phyloP scores from a whole-genome alignment of 2,888 invertebrate genomes.

The Rhyacophila evoluta region DNA sequence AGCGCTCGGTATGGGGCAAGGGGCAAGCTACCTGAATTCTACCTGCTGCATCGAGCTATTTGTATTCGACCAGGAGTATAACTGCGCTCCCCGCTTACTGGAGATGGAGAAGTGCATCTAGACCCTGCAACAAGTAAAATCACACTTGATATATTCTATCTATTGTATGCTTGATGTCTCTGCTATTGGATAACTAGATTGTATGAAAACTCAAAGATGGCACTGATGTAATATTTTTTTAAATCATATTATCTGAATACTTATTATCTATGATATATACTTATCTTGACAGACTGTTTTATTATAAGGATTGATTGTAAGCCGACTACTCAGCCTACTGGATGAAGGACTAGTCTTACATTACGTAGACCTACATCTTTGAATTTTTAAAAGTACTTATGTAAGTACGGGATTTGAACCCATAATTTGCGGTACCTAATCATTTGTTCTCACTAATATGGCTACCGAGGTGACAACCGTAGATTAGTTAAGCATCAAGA shows the following conservation, averaged over 20 bases:
- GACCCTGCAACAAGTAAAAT: constrained; percentile 45
- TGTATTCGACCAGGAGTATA: constrained; percentile 65
- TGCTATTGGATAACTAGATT: neutral
- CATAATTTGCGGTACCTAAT: too few species aligned
- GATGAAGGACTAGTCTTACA: too few species aligned
- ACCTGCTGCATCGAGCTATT: constrained; percentile 70
- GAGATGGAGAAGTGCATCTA: constrained; percentile 51
- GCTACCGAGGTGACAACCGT: too few species aligned
- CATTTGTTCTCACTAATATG: too few species aligned
- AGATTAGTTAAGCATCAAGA: too few species aligned
- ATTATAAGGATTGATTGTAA: too few species aligned
- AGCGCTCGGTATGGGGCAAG: constrained; percentile 58
- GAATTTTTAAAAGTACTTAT: too few species aligned
- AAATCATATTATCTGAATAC: neutral
- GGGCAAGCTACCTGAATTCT: constrained; percentile 69
- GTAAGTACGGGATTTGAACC: too few species aligned
- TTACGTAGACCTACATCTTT: too few species aligned
- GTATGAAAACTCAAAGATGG: neutral
- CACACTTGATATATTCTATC: neutral
- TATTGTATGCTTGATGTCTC: neutral
- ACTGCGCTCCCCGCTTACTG: constrained; percentile 49
- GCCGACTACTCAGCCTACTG: too few species aligned
- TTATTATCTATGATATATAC: too few species aligned
- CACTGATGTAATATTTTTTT: neutral
- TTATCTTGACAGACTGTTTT: too few species aligned